phyloP scores from a whole-genome alignment of 2,113 vertebrate species.

The Lepidothrix coronata region DNA sequence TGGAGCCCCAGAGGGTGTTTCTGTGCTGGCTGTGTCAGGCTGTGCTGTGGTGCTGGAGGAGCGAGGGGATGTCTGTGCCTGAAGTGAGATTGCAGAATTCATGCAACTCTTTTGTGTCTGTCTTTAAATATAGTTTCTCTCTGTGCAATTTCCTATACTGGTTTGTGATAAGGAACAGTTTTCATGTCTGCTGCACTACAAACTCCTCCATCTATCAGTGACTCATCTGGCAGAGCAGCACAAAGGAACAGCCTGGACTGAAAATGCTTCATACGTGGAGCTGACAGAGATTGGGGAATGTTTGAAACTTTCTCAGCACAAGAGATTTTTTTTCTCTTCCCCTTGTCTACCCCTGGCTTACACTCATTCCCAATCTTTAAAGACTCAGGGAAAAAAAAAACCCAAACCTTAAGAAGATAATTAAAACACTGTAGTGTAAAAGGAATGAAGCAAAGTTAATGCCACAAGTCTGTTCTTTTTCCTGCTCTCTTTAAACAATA shows the following conservation, averaged over 20 bases:
- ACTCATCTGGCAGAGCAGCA: neutral
- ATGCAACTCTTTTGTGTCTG: neutral
- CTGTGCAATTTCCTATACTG: neutral
- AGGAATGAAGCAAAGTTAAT: neutral
- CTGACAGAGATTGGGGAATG: neutral
- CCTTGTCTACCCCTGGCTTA: neutral
- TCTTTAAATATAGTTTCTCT: neutral
- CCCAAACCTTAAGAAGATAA: neutral
- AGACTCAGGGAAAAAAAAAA: neutral
- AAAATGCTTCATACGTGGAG: neutral
- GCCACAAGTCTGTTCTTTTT: neutral
- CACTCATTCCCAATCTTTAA: neutral
- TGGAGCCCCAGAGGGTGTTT: neutral
- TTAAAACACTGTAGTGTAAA: neutral
- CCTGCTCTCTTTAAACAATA: neutral
- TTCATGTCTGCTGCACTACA: neutral
- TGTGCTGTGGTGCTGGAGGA: neutral
- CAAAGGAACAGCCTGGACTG: neutral
- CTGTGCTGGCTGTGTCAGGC: neutral
- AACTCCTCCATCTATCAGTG: constrained; percentile 27
- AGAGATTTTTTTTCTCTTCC: neutral
- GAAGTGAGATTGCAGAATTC: neutral
- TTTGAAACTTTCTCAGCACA: neutral
- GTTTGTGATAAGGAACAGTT: neutral
- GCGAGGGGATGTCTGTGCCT: neutral